Base-by-base conservation (phyloP, 2,113 vertebrate species). In the Vulpes ferrilata region DNA sequence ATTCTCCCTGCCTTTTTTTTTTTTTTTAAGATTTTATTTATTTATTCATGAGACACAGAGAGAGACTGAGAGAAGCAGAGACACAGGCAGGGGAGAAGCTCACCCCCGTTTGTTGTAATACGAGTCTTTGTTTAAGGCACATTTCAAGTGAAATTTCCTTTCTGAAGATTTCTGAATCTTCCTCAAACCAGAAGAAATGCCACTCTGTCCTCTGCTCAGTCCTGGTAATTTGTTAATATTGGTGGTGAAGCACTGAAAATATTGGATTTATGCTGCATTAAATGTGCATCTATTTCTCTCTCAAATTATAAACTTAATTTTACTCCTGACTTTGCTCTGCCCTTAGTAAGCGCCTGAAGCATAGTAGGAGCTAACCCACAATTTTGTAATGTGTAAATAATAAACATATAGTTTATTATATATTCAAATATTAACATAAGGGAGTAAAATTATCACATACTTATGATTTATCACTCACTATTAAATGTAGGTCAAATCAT, bases 401-500 rank as follows among this genome's bases (percentile, higher is more conserved):
- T 57, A 76, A 71, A 48, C 2, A 88, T 23, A 32, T 2, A 82
- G 8, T 48, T 38, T 5, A 71, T 65, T 35, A 43, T 64, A 92
- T 80, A 83, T 84, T 80, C 25, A 88, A 87, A 87, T 95, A 92
- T 30, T 83, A 59, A 90, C 93, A 20, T 65, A 48, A 81, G 35
- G 5, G 7, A 93, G 27, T 38, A 57, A 89, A 96, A 83, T 88
- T 62, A 87, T 71, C 88, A 83, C 32, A 25, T 94, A 71, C 60
- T 89, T 74, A 95, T 93, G 91, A 96, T 57, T 79, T 79, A 96
- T 78, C 38, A 79, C 17, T 51, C 51, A 62, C 43, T 94, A 82
- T 91, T 95, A 94, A 94, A 89, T 89, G 38, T 32, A 78, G 73
- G 82, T 65, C 91, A 97, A 86, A 79, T 69, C 82, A 73, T 88